phyloP scores from a whole-genome alignment of 1,140 invertebrate genomes.

The Neoseiulus cucumeris region DNA sequence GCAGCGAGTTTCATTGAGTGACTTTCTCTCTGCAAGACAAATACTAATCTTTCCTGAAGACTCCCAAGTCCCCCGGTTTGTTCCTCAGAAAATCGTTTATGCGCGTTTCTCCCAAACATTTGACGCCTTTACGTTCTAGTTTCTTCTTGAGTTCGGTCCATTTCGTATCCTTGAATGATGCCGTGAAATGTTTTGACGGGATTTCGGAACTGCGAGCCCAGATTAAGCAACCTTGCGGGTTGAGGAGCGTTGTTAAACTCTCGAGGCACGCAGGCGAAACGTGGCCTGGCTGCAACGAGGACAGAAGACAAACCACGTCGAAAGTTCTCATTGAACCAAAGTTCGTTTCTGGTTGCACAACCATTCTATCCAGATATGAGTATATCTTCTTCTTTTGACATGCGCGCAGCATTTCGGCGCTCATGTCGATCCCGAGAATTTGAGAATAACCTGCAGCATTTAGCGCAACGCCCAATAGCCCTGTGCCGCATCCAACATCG shows the following conservation, averaged over 20 bases:
- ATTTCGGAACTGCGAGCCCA: neutral
- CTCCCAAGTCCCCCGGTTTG: neutral
- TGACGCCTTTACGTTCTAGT: neutral
- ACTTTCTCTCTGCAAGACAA: too few species aligned
- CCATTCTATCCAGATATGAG: neutral
- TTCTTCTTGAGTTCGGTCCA: neutral
- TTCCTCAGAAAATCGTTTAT: neutral
- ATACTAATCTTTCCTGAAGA: neutral
- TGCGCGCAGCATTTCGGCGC: neutral
- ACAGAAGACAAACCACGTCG: neutral
- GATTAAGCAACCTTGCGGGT: neutral
- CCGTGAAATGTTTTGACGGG: neutral
- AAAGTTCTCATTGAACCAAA: neutral
- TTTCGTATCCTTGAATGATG: neutral
- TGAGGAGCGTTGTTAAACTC: neutral
- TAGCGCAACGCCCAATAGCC: neutral
- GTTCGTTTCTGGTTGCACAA: neutral
- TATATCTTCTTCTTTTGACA: neutral
- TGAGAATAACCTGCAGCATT: neutral
- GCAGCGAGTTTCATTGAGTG: too few species aligned
- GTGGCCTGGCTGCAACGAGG: neutral
- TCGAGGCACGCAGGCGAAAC: neutral
- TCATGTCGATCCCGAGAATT: neutral
- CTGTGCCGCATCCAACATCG: neutral
- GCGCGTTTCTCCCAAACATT: neutral